Conservation (phyloP, 2,797 vertebrate genomes). For the Varecia variegata region DNA sequence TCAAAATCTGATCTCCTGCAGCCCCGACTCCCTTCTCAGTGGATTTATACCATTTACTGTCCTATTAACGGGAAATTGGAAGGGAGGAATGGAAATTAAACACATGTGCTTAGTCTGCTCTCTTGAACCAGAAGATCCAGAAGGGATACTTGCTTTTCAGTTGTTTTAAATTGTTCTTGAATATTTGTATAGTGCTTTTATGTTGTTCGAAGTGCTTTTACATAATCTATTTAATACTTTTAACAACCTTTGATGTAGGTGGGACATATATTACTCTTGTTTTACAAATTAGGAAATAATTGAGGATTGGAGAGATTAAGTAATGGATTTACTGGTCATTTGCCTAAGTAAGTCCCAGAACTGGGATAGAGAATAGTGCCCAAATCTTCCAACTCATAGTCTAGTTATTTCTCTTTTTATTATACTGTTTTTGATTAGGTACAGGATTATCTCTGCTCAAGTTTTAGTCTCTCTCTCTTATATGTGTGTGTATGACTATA, state of each 20-base stretch:
- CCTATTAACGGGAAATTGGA: background rate
- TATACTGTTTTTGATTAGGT: background rate
- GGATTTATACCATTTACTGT: background rate
- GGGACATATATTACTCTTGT: background rate
- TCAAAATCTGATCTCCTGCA: background rate
- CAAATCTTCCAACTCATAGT: background rate
- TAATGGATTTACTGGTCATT: slow-evolving; percentile 17
- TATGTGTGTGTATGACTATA: background rate
- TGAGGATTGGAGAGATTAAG: background rate
- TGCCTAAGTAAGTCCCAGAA: slow-evolving; percentile 22
- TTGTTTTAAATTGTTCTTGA: slow-evolving; percentile 1
- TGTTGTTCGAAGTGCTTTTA: slow-evolving; percentile 3
- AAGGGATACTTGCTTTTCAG: slow-evolving; percentile 29
- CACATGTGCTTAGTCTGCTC: background rate
- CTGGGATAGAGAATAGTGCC: background rate
- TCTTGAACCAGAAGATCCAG: background rate
- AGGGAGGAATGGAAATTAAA: background rate
- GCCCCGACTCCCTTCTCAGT: background rate
- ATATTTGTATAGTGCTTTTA: background rate
- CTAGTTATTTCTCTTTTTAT: background rate
- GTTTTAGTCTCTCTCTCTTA: background rate
- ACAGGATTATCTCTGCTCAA: background rate
- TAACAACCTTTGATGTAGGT: slow-evolving; percentile 27
- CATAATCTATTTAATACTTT: background rate
- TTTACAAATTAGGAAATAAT: background rate